These are phyloP conservation scores for Drosophila orena DNA, from an alignment of 1,140 invertebrate genomes.

Conservation along the genomic window DNA sequence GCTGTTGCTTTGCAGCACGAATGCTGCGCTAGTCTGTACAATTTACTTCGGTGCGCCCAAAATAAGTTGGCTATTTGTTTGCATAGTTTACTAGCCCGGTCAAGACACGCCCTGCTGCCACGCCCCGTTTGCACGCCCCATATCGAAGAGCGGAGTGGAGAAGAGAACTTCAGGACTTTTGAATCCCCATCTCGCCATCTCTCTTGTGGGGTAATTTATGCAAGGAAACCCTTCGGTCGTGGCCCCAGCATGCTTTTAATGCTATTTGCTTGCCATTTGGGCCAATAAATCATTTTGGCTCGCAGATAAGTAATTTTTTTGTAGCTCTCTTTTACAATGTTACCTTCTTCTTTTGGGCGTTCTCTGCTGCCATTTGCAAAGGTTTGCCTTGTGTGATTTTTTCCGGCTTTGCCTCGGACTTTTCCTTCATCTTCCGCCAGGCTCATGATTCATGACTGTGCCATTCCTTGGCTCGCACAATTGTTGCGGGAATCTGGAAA, in stretches of 20 bases:
- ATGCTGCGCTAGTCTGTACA: slow-evolving; percentile 20
- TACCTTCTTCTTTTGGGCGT: slow-evolving; percentile 36
- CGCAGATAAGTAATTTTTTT: slow-evolving; percentile 76
- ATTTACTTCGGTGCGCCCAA: slow-evolving; percentile 21
- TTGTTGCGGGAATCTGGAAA: slow-evolving; percentile 60
- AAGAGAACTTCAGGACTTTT: slow-evolving; percentile 43
- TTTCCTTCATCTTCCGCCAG: slow-evolving; percentile 31
- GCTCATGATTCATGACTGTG: slow-evolving; percentile 74
- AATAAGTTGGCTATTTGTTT: slow-evolving; percentile 58
- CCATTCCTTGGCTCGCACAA: slow-evolving; percentile 58
- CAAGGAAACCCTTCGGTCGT: slow-evolving; percentile 66
- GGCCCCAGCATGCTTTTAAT: slow-evolving; percentile 73
- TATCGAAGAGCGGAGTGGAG: slow-evolving; percentile 14
- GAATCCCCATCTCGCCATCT: slow-evolving; percentile 20
- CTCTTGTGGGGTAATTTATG: slow-evolving; percentile 69
- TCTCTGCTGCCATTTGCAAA: slow-evolving; percentile 55
- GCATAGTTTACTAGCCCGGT: slow-evolving; percentile 57
- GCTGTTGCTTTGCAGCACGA: slow-evolving; percentile 47
- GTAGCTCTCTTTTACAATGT: slow-evolving; percentile 42
- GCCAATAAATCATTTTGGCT: slow-evolving; percentile 80
- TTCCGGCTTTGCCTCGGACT: slow-evolving; percentile 36
- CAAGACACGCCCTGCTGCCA: slow-evolving; percentile 40
- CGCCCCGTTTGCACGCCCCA: slow-evolving; percentile 9
- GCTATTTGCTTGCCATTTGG: slow-evolving; percentile 82
- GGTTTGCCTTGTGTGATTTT: slow-evolving; percentile 60